These are phyloP conservation scores for Pomatostomus ruficeps DNA, from an alignment of 2,113 vertebrate genomes.

Conservation along the genomic window DNA sequence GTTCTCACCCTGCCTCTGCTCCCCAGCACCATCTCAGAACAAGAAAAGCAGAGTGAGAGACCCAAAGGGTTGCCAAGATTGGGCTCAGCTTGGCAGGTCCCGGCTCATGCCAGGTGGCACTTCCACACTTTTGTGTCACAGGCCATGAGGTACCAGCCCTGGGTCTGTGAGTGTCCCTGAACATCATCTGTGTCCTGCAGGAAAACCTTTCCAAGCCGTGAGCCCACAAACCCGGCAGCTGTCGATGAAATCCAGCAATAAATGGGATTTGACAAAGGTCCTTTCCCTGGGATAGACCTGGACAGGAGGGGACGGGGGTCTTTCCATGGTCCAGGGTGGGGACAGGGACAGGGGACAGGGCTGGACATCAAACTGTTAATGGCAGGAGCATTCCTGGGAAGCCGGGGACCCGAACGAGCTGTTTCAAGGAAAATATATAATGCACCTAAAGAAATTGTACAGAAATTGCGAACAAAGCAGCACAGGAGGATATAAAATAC, in stretches of 20 bases:
- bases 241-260: fast-evolving
- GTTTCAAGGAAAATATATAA: conserved; percentile 44
- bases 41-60: not conserved
- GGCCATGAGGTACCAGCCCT: fast-evolving
- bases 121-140: fast-evolving
- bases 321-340: not conserved
- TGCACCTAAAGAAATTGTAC: conserved; percentile 29
- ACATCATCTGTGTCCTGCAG: not conserved
- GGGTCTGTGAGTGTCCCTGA: fast-evolving
- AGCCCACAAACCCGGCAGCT: not conserved
- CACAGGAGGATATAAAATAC: conserved; percentile 40
- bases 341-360: not conserved
- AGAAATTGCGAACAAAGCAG: conserved; percentile 59
- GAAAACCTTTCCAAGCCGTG: not conserved
- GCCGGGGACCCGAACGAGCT: not conserved
- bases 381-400: not conserved
- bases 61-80: not conserved
- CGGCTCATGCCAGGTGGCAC: not conserved
- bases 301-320: not conserved
- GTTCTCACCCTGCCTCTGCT: not conserved
- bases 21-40: not conserved
- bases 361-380: not conserved
- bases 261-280: not conserved
- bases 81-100: not conserved
- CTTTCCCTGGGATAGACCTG: too few relatives aligned